These are phyloP conservation scores for Scomber colias DNA, from an alignment of 2,113 vertebrate genomes.

Conservation along the genomic window DNA sequence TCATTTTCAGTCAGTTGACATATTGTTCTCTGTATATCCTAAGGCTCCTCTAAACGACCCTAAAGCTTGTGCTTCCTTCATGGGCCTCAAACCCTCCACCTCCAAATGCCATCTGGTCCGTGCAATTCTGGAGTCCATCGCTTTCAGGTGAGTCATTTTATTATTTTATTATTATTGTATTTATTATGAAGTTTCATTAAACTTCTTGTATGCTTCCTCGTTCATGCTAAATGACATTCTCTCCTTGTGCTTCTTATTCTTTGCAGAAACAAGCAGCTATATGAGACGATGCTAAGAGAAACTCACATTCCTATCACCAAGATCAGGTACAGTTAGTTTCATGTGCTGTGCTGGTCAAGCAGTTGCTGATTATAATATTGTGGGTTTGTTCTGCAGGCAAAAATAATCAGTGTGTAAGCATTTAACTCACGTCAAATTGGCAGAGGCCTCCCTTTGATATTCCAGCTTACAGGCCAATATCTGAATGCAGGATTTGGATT, in stretches of 20 bases:
- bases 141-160: constrained; percentile 89
- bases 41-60: constrained; percentile 93
- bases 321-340: constrained; percentile 85
- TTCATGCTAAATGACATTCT: not conserved
- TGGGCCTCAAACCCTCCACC: constrained; percentile 94
- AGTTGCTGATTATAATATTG: not conserved
- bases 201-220: not conserved
- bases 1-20: constrained; percentile 1
- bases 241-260: not conserved
- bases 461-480: constrained; percentile 20
- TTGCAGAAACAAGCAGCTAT: constrained; percentile 93
- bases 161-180: too few relatives aligned
- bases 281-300: constrained; percentile 90
- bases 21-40: constrained; percentile 20
- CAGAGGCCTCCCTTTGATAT: not conserved
- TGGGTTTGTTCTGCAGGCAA: not conserved
- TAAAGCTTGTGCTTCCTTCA: constrained; percentile 91
- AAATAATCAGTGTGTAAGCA: too few relatives aligned
- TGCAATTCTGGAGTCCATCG: constrained; percentile 94
- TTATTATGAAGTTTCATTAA: not conserved
- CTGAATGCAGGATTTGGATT: constrained; percentile 22
- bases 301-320: constrained; percentile 87
- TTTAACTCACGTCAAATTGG: not conserved
- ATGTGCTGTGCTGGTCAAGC: not conserved
- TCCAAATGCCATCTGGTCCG: constrained; percentile 93